Percentiles rank a stretch among this genome's conserved stretches.
Evolutionary conservation across 23 tunicate genomes (phyloP).

Genomic region (Clavelina lepadiformis): DNA sequence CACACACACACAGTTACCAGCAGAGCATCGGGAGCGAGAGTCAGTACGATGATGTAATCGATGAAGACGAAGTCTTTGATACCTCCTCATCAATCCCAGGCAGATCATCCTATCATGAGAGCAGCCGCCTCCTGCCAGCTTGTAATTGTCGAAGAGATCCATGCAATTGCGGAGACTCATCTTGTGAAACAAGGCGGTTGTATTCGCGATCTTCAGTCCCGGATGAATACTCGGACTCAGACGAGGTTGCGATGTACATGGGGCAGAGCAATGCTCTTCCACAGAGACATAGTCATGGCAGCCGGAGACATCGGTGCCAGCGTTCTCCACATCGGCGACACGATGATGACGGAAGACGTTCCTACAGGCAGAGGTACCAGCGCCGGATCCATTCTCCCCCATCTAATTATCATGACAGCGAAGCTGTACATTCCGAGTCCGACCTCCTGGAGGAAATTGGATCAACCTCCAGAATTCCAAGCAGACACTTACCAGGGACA

Average conservation of each 20-base stretch:
- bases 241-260: slow-evolving; percentile 46
- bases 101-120: slow-evolving; percentile 12
- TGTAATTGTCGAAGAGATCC: slow-evolving; percentile 18
- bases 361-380: slow-evolving; percentile 3
- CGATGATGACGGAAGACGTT: slow-evolving; percentile 4
- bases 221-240: slow-evolving; percentile 53
- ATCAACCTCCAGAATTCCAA: neutral
- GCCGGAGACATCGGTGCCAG: slow-evolving; percentile 1
- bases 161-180: slow-evolving; percentile 6
- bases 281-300: neutral
- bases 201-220: slow-evolving; percentile 9
- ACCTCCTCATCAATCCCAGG: slow-evolving; percentile 4
- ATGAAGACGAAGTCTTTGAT: slow-evolving; percentile 27
- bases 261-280: neutral
- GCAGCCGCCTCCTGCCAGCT: slow-evolving; percentile 16
- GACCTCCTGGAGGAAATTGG: slow-evolving; percentile 10
- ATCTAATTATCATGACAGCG: slow-evolving; percentile 15
- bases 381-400: slow-evolving; percentile 6
- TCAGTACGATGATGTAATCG: neutral
- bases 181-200: neutral
- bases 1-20: neutral
- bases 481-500: neutral
- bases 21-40: neutral
- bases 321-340: slow-evolving; percentile 8
- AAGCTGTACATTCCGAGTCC: slow-evolving; percentile 23